These are phyloP conservation scores for Nerophis ophidion DNA, from an alignment of 2,113 vertebrate genomes.

Conservation along the genomic window DNA sequence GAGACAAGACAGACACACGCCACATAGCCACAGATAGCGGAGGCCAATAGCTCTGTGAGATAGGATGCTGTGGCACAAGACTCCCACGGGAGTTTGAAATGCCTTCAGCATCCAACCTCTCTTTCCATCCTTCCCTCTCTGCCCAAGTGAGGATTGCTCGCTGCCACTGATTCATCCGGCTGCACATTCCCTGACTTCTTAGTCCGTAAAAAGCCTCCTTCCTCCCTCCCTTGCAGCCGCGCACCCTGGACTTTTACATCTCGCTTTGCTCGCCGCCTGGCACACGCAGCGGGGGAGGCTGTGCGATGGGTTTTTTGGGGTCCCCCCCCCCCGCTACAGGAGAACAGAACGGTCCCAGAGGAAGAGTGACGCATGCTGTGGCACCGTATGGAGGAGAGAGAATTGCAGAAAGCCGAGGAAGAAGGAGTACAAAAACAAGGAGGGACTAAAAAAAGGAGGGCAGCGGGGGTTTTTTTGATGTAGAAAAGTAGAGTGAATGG, in stretches of 20 bases:
- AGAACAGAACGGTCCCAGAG: constrained; percentile 44
- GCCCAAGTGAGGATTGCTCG: constrained; percentile 30
- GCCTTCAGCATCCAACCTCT: constrained; percentile 51
- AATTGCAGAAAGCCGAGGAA: constrained; percentile 31
- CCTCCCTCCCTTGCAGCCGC: constrained; percentile 13
- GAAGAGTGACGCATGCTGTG: constrained; percentile 43
- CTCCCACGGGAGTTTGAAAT: constrained; percentile 63
- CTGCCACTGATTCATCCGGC: constrained; percentile 50
- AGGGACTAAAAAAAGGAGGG: constrained; percentile 4
- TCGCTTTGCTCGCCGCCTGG: constrained; percentile 41
- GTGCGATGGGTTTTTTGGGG: constrained; percentile 40
- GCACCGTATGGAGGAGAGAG: constrained; percentile 44
- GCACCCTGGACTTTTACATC: constrained; percentile 26
- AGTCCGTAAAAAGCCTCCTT: constrained; percentile 42
- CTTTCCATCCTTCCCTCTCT: constrained; percentile 24
- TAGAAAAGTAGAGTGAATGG: not conserved
- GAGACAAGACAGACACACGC: constrained; percentile 53
- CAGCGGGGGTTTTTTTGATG: not conserved
- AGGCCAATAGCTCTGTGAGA: constrained; percentile 46
- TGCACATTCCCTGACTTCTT: constrained; percentile 35
- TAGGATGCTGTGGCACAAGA: constrained; percentile 49
- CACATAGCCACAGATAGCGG: constrained; percentile 41
- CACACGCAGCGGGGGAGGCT: constrained; percentile 40
- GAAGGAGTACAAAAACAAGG: not conserved
- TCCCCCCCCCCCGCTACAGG: not conserved